Conservation (phyloP, 1,140 invertebrate genomes). For the Himalopsyche phryganea region DNA sequence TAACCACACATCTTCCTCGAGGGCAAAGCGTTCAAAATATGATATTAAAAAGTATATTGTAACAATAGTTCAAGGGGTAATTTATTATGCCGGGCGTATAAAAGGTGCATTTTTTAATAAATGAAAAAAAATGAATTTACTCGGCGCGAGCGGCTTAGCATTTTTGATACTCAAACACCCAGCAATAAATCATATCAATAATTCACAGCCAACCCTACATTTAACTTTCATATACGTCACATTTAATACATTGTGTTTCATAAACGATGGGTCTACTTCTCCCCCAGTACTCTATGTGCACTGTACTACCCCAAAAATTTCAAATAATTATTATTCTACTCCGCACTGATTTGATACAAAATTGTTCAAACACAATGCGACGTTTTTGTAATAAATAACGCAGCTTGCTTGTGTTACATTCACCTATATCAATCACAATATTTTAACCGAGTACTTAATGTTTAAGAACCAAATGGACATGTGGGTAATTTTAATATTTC, state of each 20-base stretch:
- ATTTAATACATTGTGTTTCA: slow-evolving; percentile 29
- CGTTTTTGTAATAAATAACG: slow-evolving; percentile 30
- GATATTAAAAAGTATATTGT: neutral
- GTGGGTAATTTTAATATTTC: too few relatives aligned
- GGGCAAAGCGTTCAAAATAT: neutral
- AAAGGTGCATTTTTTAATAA: slow-evolving; percentile 27
- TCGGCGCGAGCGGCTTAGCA: slow-evolving; percentile 5
- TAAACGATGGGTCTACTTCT: slow-evolving; percentile 22
- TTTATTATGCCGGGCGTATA: slow-evolving; percentile 7
- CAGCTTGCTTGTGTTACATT: neutral
- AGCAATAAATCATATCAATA: slow-evolving; percentile 28
- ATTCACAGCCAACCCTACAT: slow-evolving; percentile 24
- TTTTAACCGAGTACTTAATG: neutral
- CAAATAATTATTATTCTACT: slow-evolving; percentile 26
- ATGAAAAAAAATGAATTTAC: slow-evolving; percentile 9
- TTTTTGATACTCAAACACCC: slow-evolving; percentile 9
- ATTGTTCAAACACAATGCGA: slow-evolving; percentile 19
- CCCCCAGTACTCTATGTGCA: slow-evolving; percentile 6
- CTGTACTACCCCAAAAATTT: neutral
- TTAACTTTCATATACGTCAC: slow-evolving; percentile 30
- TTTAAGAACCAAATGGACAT: too few relatives aligned
- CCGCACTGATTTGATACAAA: slow-evolving; percentile 23
- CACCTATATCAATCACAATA: neutral
- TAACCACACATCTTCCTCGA: neutral
- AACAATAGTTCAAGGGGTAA: slow-evolving; percentile 4